Base-by-base conservation (phyloP, 2,888 invertebrate genomes). In the Cephus pulcher region DNA sequence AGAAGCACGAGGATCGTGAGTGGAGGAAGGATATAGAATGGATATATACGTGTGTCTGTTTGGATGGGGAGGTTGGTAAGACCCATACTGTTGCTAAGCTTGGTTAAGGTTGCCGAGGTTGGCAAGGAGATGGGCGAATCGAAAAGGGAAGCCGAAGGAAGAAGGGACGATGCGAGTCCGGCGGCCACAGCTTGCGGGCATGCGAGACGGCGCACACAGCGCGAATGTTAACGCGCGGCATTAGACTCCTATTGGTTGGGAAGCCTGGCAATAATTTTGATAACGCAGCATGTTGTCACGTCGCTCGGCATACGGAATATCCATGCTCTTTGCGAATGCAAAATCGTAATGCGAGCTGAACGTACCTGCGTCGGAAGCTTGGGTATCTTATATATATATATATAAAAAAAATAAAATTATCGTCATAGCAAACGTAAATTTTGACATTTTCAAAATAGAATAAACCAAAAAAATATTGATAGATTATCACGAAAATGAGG, bases 211-310 rank as follows among this genome's bases (percentile, higher is more conserved):
- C 85, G 88, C 85, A 85, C 88, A 84, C 88, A 89, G 87, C 86
- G 87, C 89, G 91, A 91, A 91, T 91, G 91, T 91, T 91, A 91
- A 91, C 91, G 91, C 88, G 89, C 86, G 86, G 89, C 89, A 91
- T 91, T 91, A 91, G 89, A 88, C 86, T 85, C 81, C 80, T 82
- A 82, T 83, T 81, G 73, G 34, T n/a, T 68, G 34, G 69, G 74
- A 37, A 69, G 78, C 75, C 80, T 78, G 83, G 89, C 89, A 90
- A 90, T 90, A 90, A 91, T 90, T 91, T 88, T 90, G 91, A 90
- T 91, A 91, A 90, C 90, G 87, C 91, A 90, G 89, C 91, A 90
- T 90, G 91, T 91, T 90, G 90, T 90, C 89, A 88, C 89, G 90
- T 89, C 87, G 89, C 87, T 84, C 87, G 86, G 90, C 90, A 91